A percentile compares a stretch with the other conserved stretches of the same genome.
Conservation (phyloP, 2,113 vertebrate genomes). For the Naja naja region DNA sequence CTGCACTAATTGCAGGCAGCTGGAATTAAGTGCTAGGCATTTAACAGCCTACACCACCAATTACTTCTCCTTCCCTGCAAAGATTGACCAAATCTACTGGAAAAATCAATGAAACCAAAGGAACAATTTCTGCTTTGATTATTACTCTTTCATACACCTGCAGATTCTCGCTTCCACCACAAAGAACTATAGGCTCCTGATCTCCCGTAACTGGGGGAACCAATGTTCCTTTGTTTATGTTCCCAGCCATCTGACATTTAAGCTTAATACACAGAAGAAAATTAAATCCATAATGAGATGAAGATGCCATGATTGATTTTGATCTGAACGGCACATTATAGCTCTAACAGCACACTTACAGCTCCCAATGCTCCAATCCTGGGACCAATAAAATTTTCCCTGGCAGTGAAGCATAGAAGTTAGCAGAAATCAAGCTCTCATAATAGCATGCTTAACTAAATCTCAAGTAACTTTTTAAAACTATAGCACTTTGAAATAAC, state of each 20-base stretch:
- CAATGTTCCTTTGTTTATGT: slow-evolving; percentile 33
- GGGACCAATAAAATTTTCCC: background rate
- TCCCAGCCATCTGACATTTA: slow-evolving; percentile 23
- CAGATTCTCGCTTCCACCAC: background rate
- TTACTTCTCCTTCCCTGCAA: background rate
- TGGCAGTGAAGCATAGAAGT: slow-evolving; percentile 30
- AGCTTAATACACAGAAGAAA: slow-evolving; percentile 36
- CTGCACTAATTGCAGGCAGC: too few relatives aligned
- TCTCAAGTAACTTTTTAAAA: slow-evolving; percentile 26
- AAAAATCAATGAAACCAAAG: background rate
- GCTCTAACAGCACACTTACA: slow-evolving; percentile 41
- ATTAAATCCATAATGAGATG: slow-evolving; percentile 41
- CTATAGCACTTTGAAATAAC: slow-evolving; percentile 11
- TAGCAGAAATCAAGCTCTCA: slow-evolving; percentile 25
- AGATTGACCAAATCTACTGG: background rate
- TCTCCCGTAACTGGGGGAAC: background rate
- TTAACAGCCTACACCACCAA: too few relatives aligned
- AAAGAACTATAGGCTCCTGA: background rate
- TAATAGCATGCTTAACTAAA: slow-evolving; percentile 20
- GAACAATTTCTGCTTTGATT: background rate
- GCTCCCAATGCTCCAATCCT: slow-evolving; percentile 49
- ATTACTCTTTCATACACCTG: background rate
- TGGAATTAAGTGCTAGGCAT: too few relatives aligned
- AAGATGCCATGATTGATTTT: slow-evolving; percentile 54
- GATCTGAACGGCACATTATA: slow-evolving; percentile 30